Percentiles rank a stretch among this genome's conserved stretches.
These are phyloP conservation scores for Eretmocerus hayati DNA, from an alignment of 2,888 invertebrate species.

Conservation along the genomic window DNA sequence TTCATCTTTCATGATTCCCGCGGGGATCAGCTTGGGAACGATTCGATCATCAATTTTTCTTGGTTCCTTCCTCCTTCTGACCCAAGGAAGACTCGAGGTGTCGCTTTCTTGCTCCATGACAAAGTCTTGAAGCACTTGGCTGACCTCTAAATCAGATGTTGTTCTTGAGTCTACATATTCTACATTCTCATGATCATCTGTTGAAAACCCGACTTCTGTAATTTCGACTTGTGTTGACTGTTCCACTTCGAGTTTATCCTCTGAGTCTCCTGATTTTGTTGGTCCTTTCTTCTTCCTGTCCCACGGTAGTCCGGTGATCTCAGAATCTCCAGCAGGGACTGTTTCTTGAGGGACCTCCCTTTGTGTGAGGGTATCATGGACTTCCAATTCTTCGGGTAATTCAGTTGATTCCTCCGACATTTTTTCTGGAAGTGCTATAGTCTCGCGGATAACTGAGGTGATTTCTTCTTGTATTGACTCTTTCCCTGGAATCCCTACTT, in stretches of 20 bases:
- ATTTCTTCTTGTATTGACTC: slow-evolving; percentile 25
- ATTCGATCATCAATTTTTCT: neutral
- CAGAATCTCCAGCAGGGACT: too few relatives aligned
- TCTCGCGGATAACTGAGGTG: too few relatives aligned
- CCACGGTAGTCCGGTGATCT: slow-evolving; percentile 27
- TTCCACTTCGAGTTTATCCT: neutral
- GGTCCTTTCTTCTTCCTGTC: slow-evolving; percentile 16
- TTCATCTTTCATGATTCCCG: neutral
- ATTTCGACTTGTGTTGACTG: neutral
- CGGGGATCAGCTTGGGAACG: too few relatives aligned
- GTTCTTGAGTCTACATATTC: too few relatives aligned
- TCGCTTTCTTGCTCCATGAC: too few relatives aligned
- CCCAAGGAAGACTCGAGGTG: slow-evolving; percentile 22
- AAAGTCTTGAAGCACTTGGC: too few relatives aligned
- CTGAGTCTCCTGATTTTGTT: slow-evolving; percentile 23
- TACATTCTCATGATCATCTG: too few relatives aligned
- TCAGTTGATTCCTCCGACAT: neutral
- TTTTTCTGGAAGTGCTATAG: slow-evolving; percentile 22
- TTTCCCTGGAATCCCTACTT: slow-evolving; percentile 24
- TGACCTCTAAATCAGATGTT: too few relatives aligned
- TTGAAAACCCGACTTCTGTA: too few relatives aligned
- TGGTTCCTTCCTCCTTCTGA: slow-evolving; percentile 4
- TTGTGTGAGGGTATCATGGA: too few relatives aligned
- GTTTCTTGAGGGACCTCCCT: too few relatives aligned
- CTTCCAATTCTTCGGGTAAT: too few relatives aligned